These are phyloP conservation scores for Chaetophractus vellerosus DNA, from an alignment of 2,797 vertebrate species.

Conservation along the genomic window DNA sequence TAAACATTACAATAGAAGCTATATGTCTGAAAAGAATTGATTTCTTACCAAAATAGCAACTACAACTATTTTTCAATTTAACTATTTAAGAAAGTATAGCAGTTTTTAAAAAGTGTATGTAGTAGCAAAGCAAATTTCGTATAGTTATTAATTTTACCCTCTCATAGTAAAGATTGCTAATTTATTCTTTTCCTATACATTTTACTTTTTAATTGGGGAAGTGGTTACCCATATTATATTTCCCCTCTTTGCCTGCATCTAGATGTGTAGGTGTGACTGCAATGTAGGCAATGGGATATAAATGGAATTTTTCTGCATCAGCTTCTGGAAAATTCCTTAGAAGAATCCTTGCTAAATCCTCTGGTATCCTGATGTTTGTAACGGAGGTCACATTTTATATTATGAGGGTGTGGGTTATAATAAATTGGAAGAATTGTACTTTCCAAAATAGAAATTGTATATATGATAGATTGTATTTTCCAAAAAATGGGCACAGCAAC, in stretches of 20 bases:
- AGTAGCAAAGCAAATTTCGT: not conserved
- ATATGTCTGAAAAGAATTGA: not conserved
- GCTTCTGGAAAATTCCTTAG: not conserved
- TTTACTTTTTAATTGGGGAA: constrained; percentile 17
- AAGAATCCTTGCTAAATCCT: not conserved
- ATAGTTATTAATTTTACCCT: not conserved
- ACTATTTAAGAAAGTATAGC: not conserved
- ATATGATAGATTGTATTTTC: no score
- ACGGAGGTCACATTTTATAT: not conserved
- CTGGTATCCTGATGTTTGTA: not conserved
- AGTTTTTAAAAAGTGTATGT: not conserved
- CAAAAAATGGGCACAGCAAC: not conserved
- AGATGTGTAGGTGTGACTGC: not conserved
- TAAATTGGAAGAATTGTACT: not conserved
- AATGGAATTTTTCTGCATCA: not conserved
- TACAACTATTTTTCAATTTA: not conserved
- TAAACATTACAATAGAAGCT: not conserved
- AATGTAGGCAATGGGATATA: not conserved
- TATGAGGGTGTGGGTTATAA: not conserved
- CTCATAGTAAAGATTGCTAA: not conserved
- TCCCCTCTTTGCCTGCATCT: not conserved
- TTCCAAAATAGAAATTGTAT: no score
- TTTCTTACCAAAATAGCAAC: not conserved
- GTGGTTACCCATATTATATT: not conserved
- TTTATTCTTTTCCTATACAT: not conserved